phyloP scores from a whole-genome alignment of 1,140 invertebrate species.

The silkworm (Bombyx mori) region ASM3026992v2 NC_085109.1:10730501-10731000 shows the following conservation, averaged over 20 bases:
- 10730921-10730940: conserved; percentile 36
- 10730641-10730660: neutral
- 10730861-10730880: no score
- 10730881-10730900: no score
- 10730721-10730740: conserved; percentile 30
- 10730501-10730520: no score
- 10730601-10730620: conserved; percentile 29
- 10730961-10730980: conserved; percentile 15
- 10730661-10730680: neutral
- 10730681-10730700: conserved; percentile 23
- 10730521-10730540: conserved; percentile 32
- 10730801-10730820: neutral
- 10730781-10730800: conserved; percentile 13
- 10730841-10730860: neutral
- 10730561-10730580: conserved; percentile 34
- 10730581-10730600: conserved; percentile 54
- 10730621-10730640: neutral
- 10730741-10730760: conserved; percentile 41
- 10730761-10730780: conserved; percentile 8
- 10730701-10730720: conserved; percentile 57
- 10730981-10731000: no score
- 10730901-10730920: conserved; percentile 42
- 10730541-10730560: conserved; percentile 46
- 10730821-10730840: neutral
- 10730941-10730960: conserved; percentile 6